Evolutionary conservation across 2,888 invertebrate species (phyloP).

Genomic region (Hymenopus coronatus): DNA sequence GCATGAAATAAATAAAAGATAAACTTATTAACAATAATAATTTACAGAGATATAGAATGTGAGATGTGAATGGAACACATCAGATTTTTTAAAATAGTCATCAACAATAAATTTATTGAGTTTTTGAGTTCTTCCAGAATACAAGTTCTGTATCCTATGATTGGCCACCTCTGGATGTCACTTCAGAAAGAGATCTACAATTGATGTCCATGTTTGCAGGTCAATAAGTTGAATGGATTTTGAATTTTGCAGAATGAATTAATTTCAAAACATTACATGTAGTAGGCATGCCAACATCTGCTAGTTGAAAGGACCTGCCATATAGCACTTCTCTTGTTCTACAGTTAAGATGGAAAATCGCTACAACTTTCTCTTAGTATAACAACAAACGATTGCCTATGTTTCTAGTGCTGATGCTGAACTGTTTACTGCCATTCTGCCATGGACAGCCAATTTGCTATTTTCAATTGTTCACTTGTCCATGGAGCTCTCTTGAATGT

Average conservation of each 20-base stretch:
- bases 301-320: not conserved
- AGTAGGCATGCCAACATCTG: not conserved
- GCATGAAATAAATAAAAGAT: too few species aligned
- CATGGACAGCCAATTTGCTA: too few species aligned
- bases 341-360: not conserved
- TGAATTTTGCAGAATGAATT: too few species aligned
- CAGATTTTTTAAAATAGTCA: too few species aligned
- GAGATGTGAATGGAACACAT: too few species aligned
- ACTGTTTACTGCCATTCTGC: too few species aligned
- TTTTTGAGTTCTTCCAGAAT: slow-evolving; percentile 39
- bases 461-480: too few species aligned
- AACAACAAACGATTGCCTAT: not conserved
- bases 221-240: slow-evolving; percentile 7
- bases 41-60: too few species aligned
- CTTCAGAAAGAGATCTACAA: slow-evolving; percentile 36
- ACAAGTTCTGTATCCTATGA: slow-evolving; percentile 39
- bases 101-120: slow-evolving; percentile 38
- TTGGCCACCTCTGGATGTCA: slow-evolving; percentile 36
- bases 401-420: too few species aligned
- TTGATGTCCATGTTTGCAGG: slow-evolving; percentile 36
- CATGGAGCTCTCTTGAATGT: too few species aligned
- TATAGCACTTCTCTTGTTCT: not conserved
- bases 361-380: not conserved
- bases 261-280: too few species aligned
- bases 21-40: too few species aligned